Conservation (phyloP, 2,113 vertebrate genomes). For the Toxotes chatareus region DNA sequence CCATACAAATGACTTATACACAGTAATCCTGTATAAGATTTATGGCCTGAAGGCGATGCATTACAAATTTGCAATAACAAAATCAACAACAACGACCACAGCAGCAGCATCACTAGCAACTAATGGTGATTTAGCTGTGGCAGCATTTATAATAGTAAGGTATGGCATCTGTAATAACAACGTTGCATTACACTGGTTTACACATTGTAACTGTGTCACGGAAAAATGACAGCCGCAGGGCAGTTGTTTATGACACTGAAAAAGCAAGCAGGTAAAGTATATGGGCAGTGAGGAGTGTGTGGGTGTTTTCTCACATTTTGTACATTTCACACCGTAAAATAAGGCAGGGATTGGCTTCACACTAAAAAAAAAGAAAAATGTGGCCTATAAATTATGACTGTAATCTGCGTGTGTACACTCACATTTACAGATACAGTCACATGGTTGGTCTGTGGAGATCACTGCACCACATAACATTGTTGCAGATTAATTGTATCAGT, state of each 20-base stretch:
- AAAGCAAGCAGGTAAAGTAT: conserved; percentile 42
- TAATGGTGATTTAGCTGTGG: conserved; percentile 70
- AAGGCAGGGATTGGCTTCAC: conserved; percentile 56
- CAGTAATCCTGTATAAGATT: conserved; percentile 74
- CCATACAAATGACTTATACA: conserved; percentile 69
- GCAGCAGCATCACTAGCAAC: conserved; percentile 36
- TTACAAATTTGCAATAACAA: conserved; percentile 73
- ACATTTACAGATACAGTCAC: background rate
- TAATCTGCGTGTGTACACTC: background rate
- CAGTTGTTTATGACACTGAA: conserved; percentile 44
- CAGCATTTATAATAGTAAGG: conserved; percentile 56
- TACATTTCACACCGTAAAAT: conserved; percentile 53
- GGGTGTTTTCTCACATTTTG: conserved; percentile 73
- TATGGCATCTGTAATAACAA: conserved; percentile 54
- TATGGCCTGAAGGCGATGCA: conserved; percentile 62
- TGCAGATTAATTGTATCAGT: background rate
- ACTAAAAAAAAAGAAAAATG: conserved; percentile 16
- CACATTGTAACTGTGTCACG: conserved; percentile 20
- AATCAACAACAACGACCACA: conserved; percentile 64
- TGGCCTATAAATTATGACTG: conserved; percentile 3
- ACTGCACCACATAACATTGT: background rate
- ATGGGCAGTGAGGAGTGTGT: conserved; percentile 31
- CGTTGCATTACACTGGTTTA: conserved; percentile 42
- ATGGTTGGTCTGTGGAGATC: background rate
- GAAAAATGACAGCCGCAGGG: conserved; percentile 47